Evolutionary conservation across 2,113 vertebrate genomes (phyloP).

Genomic region (Chaenocephalus aceratus): DNA sequence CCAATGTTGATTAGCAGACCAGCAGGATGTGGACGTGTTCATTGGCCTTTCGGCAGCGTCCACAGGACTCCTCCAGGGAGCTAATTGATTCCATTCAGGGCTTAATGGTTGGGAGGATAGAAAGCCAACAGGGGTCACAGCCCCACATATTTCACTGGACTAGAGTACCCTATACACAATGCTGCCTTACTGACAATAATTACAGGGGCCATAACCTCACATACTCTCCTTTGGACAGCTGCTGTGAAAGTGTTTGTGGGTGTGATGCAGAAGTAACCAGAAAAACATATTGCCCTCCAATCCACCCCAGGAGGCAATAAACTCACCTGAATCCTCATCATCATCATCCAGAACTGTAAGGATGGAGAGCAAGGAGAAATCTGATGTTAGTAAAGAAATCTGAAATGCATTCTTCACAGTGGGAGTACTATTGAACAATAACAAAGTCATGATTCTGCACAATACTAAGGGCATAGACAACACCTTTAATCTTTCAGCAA

Average conservation of each 20-base stretch:
- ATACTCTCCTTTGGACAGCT: constrained; percentile 28
- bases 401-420: constrained; percentile 3
- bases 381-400: neutral
- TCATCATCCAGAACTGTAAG: constrained; percentile 64
- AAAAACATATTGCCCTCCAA: neutral
- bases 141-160: constrained; percentile 34
- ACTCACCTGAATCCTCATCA: constrained; percentile 75
- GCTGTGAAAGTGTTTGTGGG: constrained; percentile 20
- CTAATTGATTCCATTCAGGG: constrained; percentile 82
- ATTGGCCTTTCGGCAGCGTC: constrained; percentile 69
- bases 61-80: constrained; percentile 57
- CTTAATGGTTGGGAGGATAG: constrained; percentile 69
- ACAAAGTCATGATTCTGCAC: constrained; percentile 4
- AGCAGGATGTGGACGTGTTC: constrained; percentile 59
- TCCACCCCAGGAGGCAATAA: constrained; percentile 15
- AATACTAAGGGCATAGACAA: constrained; percentile 21
- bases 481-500: constrained; percentile 41
- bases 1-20: constrained; percentile 76
- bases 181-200: constrained; percentile 55
- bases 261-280: constrained; percentile 18
- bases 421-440: constrained; percentile 7
- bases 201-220: constrained; percentile 57
- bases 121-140: constrained; percentile 44
- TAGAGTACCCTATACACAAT: constrained; percentile 49
- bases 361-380: constrained; percentile 12